Conservation (phyloP, 2,797 vertebrate genomes). For the Myiotriccus ornatus region DNA sequence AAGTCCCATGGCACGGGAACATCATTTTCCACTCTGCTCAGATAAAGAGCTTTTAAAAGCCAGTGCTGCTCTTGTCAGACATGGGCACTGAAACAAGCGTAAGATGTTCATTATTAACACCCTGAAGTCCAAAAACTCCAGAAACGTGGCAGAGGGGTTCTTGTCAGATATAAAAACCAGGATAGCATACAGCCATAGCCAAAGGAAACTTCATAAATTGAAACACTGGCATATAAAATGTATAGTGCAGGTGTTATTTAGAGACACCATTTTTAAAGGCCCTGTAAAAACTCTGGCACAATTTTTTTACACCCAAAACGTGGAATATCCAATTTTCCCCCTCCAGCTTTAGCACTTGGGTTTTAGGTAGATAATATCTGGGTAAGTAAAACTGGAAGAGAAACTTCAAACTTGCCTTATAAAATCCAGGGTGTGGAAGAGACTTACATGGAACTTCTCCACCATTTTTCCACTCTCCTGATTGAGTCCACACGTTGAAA, state of each 20-base stretch:
- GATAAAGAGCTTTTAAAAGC: conserved; percentile 28
- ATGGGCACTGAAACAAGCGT: neutral
- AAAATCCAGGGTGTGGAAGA: neutral
- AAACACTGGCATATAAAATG: conserved; percentile 35
- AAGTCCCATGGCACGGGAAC: neutral
- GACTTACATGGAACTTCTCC: neutral
- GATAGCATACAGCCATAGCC: neutral
- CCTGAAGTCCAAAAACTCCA: conserved; percentile 8
- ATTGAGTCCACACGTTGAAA: neutral
- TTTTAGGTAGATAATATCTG: neutral
- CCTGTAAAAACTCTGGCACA: conserved; percentile 18
- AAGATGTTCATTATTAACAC: conserved; percentile 52
- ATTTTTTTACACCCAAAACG: neutral
- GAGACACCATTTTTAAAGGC: conserved; percentile 12
- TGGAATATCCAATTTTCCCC: neutral
- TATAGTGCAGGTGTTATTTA: conserved; percentile 47
- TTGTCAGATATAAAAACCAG: conserved; percentile 10
- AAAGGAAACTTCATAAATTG: conserved; percentile 51
- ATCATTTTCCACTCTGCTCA: conserved; percentile 25
- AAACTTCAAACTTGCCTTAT: neutral
- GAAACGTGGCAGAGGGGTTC: neutral
- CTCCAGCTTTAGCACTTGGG: neutral
- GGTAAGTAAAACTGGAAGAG: neutral
- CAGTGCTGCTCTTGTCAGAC: neutral
- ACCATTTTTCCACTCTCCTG: neutral